Conservation (phyloP, 2,113 vertebrate genomes). For the Malurus elegans region DNA sequence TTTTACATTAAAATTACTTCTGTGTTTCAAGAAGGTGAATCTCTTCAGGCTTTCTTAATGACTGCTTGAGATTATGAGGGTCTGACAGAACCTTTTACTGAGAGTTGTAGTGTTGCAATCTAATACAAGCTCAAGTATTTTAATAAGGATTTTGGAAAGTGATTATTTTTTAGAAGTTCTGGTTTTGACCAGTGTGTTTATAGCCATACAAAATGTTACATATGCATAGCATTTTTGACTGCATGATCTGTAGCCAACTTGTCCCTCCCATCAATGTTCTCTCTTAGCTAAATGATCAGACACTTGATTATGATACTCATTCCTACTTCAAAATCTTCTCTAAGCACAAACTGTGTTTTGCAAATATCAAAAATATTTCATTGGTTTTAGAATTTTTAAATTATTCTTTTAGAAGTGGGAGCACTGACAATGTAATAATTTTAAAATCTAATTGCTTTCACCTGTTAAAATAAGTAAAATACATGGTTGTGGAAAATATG, state of each 20-base stretch:
- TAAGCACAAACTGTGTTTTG: constrained; percentile 27
- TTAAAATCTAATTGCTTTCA: constrained; percentile 74
- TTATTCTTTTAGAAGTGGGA: constrained; percentile 32
- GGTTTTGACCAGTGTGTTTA: neutral
- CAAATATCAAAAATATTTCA: constrained; percentile 56
- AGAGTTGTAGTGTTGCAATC: constrained; percentile 50
- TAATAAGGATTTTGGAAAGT: constrained; percentile 3
- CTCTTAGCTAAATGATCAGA: neutral
- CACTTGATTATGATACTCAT: neutral
- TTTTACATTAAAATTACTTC: constrained; percentile 69
- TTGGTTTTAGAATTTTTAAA: constrained; percentile 47
- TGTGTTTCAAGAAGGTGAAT: constrained; percentile 69
- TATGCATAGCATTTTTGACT: neutral
- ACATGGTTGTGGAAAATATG: constrained; percentile 48
- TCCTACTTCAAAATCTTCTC: neutral
- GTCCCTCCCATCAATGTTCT: neutral
- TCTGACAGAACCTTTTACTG: constrained; percentile 56
- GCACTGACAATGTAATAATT: constrained; percentile 48
- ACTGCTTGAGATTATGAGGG: constrained; percentile 35
- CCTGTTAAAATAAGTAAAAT: constrained; percentile 76
- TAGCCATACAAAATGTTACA: neutral
- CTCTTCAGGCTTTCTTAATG: constrained; percentile 55
- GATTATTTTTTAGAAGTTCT: neutral
- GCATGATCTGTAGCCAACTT: neutral
- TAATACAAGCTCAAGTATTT: constrained; percentile 18